Evolutionary conservation across 2,113 vertebrate species (phyloP).

Genomic region (Siphamia tubifer): DNA sequence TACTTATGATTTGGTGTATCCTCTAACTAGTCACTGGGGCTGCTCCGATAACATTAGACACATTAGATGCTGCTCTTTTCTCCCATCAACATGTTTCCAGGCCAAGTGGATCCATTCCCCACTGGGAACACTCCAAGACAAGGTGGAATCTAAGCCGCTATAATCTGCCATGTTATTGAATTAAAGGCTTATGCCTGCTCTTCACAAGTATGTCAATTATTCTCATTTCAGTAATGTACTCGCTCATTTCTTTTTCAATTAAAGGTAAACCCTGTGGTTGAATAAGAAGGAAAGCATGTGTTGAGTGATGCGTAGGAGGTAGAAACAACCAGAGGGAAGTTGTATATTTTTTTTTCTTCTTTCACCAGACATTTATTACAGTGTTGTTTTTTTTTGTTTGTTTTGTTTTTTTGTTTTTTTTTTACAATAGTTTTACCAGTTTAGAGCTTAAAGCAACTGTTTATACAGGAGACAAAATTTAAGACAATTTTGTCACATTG

Average conservation of each 20-base stretch:
- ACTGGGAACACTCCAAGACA: conserved; percentile 58
- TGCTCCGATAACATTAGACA: conserved; percentile 32
- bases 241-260: conserved; percentile 64
- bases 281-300: neutral
- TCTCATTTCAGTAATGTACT: conserved; percentile 61
- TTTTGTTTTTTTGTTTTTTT: too few species aligned
- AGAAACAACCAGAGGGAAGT: neutral
- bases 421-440: too few species aligned
- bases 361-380: neutral
- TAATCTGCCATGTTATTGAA: conserved; percentile 82
- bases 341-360: neutral
- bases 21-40: neutral
- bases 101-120: conserved; percentile 66
- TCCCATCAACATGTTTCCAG: conserved; percentile 44
- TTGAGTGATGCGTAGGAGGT: neutral
- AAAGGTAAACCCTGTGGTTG: conserved; percentile 49
- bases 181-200: conserved; percentile 72
- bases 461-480: too few species aligned
- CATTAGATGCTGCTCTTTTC: conserved; percentile 27
- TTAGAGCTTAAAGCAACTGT: too few species aligned
- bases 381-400: too few species aligned
- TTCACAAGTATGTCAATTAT: conserved; percentile 66
- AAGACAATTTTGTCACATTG: too few species aligned
- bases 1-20: neutral
- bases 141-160: conserved; percentile 71